Base-by-base conservation (phyloP, 2,797 vertebrate species). In the Pagetopsis macropterus region DNA sequence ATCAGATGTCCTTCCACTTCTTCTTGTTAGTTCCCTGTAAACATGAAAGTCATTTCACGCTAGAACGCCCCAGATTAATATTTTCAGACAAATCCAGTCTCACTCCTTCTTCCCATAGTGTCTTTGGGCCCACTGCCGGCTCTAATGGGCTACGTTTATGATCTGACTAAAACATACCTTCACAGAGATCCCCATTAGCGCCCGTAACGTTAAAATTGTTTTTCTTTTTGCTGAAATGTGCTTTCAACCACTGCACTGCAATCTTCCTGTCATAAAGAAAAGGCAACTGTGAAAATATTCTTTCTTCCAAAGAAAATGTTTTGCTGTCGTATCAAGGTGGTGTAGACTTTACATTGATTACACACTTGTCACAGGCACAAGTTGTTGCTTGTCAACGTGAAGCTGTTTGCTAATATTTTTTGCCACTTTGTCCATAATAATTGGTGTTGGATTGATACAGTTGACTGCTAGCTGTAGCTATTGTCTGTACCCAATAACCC, bases 241-340 rank as follows among this genome's bases (percentile, higher is more conserved):
- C 84, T 90, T 87, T 88, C 82, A 90, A 76, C 73, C 46, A 7
- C 72, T 5, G 72, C 83, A 67, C 81, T 31, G 63, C 84, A 92
- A 91, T 92, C 86, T 89, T 91, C 84, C 52, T 89, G 91, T 91
- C 90, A 88, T 16, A 14, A 77, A 67, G 65, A 58, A 55, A 79
- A 78, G 65, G 76, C 83, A 68, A 76, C 73, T 60, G 69, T 58
- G 79, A 83, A 84, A 87, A 77, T 83, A 62, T 82, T 85, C 21
- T 63, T 56, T 72, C 64, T 43, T 63, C 13, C 59, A 70, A 72
- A 76, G 76, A 71, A 79, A 87, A 83, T 74, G 68, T 72, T 67
- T 66, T 52, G 69, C 66, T 84, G 71, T 50, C 43, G 2, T 50
- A 54, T 87, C 78, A 87, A 81, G 86, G 86, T 83, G 74, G 57